These are phyloP conservation scores for Prunella strophiata DNA, from an alignment of 2,797 vertebrate species.

Conservation along the genomic window DNA sequence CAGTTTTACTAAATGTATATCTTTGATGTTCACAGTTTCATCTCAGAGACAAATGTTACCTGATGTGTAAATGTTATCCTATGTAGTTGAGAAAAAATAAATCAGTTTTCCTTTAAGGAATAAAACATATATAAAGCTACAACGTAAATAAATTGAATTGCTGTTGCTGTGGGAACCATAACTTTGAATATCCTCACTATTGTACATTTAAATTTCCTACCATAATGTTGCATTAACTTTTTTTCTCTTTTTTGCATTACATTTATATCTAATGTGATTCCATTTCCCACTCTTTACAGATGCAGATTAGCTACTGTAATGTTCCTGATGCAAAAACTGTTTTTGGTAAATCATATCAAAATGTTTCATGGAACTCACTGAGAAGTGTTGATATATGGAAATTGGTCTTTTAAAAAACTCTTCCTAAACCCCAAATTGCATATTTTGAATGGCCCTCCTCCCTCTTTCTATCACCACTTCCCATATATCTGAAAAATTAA, in stretches of 20 bases:
- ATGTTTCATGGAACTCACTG: constrained; percentile 76
- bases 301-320: constrained; percentile 76
- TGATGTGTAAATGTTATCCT: background rate
- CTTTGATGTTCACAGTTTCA: background rate
- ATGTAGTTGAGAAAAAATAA: constrained; percentile 1
- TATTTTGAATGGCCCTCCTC: constrained; percentile 48
- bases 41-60: background rate
- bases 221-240: constrained; percentile 72
- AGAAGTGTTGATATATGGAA: constrained; percentile 79
- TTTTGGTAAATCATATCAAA: constrained; percentile 82
- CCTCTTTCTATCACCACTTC: constrained; percentile 59
- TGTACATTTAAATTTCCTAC: constrained; percentile 66
- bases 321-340: constrained; percentile 74
- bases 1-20: background rate
- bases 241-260: constrained; percentile 64
- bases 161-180: constrained; percentile 67
- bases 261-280: constrained; percentile 78
- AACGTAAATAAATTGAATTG: constrained; percentile 29
- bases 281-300: constrained; percentile 76
- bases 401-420: constrained; percentile 75
- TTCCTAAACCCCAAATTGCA: constrained; percentile 72
- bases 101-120: constrained; percentile 38
- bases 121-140: constrained; percentile 33
- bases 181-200: constrained; percentile 63
- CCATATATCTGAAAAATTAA: constrained; percentile 64